Conservation (phyloP, 2,113 vertebrate genomes). For the Nyctereutes procyonoides region DNA sequence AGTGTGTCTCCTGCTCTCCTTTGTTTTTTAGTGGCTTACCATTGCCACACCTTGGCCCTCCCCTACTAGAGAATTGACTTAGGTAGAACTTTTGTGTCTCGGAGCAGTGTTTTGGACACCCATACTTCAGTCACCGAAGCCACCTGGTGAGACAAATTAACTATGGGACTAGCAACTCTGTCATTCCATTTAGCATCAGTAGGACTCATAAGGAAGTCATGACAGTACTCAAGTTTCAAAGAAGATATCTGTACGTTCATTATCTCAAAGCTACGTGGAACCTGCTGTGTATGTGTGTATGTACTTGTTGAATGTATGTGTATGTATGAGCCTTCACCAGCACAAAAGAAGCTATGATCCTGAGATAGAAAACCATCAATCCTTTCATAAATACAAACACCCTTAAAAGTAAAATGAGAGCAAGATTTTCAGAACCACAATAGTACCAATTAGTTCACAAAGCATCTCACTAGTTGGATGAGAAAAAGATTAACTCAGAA, state of each 20-base stretch:
- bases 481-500: conserved; percentile 62
- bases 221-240: background rate
- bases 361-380: conserved; percentile 42
- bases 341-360: conserved; percentile 23
- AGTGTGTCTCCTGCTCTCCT: background rate
- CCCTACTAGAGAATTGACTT: background rate
- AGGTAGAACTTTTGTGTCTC: background rate
- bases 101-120: background rate
- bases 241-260: background rate
- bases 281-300: background rate
- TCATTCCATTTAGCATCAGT: background rate
- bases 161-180: background rate
- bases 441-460: conserved; percentile 59
- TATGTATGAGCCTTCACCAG: background rate
- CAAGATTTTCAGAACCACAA: conserved; percentile 43
- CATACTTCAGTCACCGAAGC: background rate
- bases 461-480: conserved; percentile 37
- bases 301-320: background rate
- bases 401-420: conserved; percentile 33
- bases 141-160: background rate
- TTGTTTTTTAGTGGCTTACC: background rate
- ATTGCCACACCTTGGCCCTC: background rate
- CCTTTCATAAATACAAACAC: conserved; percentile 54
- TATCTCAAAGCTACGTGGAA: background rate
- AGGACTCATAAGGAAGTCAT: background rate